Percentiles rank a stretch among this genome's conserved stretches.
Conservation (phyloP, 2,113 vertebrate genomes). For the Cottus gobio region DNA sequence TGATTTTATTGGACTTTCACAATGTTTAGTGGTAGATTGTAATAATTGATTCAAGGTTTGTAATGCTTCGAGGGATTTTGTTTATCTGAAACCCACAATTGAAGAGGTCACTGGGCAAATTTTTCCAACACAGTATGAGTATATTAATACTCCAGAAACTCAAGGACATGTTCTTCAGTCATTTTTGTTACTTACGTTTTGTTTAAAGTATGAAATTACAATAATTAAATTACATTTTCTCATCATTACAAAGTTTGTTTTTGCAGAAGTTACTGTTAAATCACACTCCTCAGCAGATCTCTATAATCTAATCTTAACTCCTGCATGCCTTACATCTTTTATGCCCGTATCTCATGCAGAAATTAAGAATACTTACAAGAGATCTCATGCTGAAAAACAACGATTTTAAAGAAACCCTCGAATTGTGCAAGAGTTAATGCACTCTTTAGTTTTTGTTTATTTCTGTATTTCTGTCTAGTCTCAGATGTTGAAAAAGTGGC, state of each 20-base stretch:
- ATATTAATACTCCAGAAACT: not conserved
- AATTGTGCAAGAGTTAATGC: not conserved
- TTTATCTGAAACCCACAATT: constrained; percentile 1
- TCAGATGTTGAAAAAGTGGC: not conserved
- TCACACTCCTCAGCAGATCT: not conserved
- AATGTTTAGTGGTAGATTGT: constrained; percentile 27
- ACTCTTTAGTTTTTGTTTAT: not conserved
- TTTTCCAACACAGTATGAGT: not conserved
- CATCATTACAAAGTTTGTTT: not conserved
- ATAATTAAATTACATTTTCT: not conserved
- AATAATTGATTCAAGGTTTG: constrained; percentile 18
- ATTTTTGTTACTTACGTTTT: not conserved
- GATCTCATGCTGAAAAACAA: not conserved
- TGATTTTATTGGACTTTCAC: constrained; percentile 16
- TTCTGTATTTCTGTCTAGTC: not conserved
- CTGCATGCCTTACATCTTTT: not conserved
- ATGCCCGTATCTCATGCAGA: not conserved
- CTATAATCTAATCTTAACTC: not conserved
- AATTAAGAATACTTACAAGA: not conserved
- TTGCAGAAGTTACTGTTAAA: not conserved
- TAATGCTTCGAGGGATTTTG: constrained; percentile 15
- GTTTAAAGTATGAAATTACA: not conserved
- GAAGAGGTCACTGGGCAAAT: constrained; percentile 4
- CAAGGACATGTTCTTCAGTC: not conserved
- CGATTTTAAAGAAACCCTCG: not conserved